Conservation (phyloP, 2,113 vertebrate genomes). For the Pterophyllum scalare region DNA sequence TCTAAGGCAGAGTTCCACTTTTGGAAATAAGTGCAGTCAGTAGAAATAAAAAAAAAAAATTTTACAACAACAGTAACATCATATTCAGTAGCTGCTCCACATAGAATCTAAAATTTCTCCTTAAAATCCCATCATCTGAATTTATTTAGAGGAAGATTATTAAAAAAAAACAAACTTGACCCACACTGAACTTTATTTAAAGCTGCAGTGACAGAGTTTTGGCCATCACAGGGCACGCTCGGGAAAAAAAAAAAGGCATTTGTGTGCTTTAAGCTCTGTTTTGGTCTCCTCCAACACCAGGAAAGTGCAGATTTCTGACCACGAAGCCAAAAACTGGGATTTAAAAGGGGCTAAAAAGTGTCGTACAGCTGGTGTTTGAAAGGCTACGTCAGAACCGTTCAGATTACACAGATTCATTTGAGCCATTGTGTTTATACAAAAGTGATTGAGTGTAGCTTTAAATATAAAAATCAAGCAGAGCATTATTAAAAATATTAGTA, state of each 20-base stretch:
- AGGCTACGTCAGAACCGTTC: neutral
- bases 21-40: conserved; percentile 35
- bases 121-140: neutral
- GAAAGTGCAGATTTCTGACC: neutral
- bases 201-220: conserved; percentile 6
- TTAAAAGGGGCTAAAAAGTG: neutral
- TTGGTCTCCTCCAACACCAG: neutral
- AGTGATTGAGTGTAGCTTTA: conserved; percentile 32
- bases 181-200: conserved; percentile 10
- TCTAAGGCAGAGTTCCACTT: conserved; percentile 9
- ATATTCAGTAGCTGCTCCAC: conserved; percentile 20
- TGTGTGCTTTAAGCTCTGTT: neutral
- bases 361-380: neutral
- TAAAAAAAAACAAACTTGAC: neutral
- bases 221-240: conserved; percentile 26
- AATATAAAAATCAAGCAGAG: conserved; percentile 7
- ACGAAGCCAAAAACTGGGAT: neutral
- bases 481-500: conserved; percentile 4
- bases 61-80: neutral
- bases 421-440: neutral
- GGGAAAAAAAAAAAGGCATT: too few relatives aligned
- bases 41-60: neutral
- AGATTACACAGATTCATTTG: neutral
- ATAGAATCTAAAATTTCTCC: neutral
- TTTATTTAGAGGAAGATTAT: neutral